Conservation (phyloP, 2,797 vertebrate species). For the Enteromius anoplus region DNA sequence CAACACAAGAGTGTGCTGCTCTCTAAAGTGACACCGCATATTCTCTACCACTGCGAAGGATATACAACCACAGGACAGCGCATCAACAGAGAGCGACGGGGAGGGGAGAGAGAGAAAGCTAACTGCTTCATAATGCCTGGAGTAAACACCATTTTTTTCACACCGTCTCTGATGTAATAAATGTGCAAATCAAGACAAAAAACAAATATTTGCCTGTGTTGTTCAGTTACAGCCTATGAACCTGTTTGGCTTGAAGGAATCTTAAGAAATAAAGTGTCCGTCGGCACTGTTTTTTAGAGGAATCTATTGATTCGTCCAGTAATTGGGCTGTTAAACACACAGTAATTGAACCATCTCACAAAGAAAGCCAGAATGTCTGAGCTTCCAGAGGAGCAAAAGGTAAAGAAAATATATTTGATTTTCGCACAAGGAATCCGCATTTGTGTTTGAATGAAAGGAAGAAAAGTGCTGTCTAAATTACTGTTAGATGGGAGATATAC, state of each 20-base stretch:
- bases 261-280: slow-evolving; percentile 19
- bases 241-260: slow-evolving; percentile 22
- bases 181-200: slow-evolving; percentile 33
- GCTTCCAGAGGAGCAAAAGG: not conserved
- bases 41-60: slow-evolving; percentile 34
- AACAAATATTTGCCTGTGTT: slow-evolving; percentile 31
- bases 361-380: not conserved
- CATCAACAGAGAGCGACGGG: slow-evolving; percentile 1
- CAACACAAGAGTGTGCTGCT: slow-evolving; percentile 28
- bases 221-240: slow-evolving; percentile 11
- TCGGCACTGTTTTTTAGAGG: not conserved
- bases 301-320: slow-evolving; percentile 5
- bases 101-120: slow-evolving; percentile 11
- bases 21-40: slow-evolving; percentile 43
- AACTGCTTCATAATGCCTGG: slow-evolving; percentile 17
- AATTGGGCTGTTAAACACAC: slow-evolving; percentile 15
- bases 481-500: not conserved
- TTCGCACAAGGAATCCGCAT: not conserved
- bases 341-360: not conserved
- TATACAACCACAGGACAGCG: slow-evolving; percentile 38
- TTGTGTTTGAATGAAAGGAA: not conserved
- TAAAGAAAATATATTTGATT: not conserved
- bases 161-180: slow-evolving; percentile 22
- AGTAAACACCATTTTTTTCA: slow-evolving; percentile 11
- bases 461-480: not conserved